Evolutionary conservation across 2,113 vertebrate genomes (phyloP), one percentile per base, ranked within the genome.

Genomic region (Morone saxatilis): DNA sequence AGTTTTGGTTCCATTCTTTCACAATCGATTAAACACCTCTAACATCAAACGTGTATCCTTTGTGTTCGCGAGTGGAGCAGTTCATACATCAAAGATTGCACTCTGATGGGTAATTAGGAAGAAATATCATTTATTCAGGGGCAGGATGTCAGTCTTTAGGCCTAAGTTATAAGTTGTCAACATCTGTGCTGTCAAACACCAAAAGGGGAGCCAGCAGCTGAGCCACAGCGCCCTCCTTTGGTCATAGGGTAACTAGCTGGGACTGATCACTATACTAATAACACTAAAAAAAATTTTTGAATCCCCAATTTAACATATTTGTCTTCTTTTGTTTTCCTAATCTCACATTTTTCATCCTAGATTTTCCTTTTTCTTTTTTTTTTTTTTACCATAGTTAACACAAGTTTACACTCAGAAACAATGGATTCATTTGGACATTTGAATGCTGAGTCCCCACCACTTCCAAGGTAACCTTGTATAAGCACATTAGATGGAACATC

Each of bases 151-250:
- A 72, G 22, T 68, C 10, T 53, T 1, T 19, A 63, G 65, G 59
- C 63, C 43, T 53, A 19, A 43, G 6, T 81, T 63, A 51, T 20
- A 62, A 47, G 6, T 62, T 74, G 85, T 82, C 61, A 66, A 38
- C 63, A 25, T 71, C 50, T 71, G n/a, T 71, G 66, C 53, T 70
- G 51, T 63, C 38, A 67, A 2, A 74, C 48, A 51, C 1, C 5
- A 38, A 14, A 45, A 71, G 38, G 20, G 0, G 8, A 43, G 17
- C 22, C 48, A 66, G 41, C 51, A 84, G 41, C 67, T 78, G 75
- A 76, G 71, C 72, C 76, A 89, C 47, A 83, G 81, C 56, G 68
- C 86, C 92, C 89, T 87, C 90, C 19, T 66, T 71, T 88, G 92
- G 84, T 75, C 63, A 65, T 38, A 65, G 31, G 7, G 14, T 10